Conservation (phyloP, 2,888 invertebrate genomes). For the Galeopsomyia nigrocyanea region DNA sequence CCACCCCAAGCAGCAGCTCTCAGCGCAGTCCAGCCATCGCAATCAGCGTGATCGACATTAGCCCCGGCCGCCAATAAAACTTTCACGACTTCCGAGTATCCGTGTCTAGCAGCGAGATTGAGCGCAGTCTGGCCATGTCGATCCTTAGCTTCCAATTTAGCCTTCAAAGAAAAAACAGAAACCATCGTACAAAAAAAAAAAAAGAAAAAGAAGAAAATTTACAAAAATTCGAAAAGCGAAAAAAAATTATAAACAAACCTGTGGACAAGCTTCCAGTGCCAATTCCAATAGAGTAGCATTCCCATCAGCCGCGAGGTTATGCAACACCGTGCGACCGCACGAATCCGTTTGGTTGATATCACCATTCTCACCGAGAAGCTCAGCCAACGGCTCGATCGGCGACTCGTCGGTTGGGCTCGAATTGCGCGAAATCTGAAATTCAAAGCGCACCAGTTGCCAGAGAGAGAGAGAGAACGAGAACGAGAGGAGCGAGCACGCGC, state of each 20-base stretch:
- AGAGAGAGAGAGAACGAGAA: too few species aligned
- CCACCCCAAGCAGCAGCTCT: constrained; percentile 97
- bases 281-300: constrained; percentile 78
- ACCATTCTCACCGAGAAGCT: constrained; percentile 68
- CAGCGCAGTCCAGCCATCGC: constrained; percentile 91
- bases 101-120: constrained; percentile 86
- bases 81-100: constrained; percentile 80
- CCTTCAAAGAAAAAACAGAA: constrained; percentile 52
- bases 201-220: neutral
- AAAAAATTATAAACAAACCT: constrained; percentile 57
- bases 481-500: too few species aligned
- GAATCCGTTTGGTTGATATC: constrained; percentile 72
- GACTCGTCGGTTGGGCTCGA: constrained; percentile 66
- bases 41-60: constrained; percentile 82
- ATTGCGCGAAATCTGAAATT: constrained; percentile 64
- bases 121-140: constrained; percentile 88
- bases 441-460: neutral
- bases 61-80: constrained; percentile 76
- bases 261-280: constrained; percentile 75
- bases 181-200: too few species aligned
- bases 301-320: constrained; percentile 83
- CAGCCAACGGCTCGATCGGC: constrained; percentile 67
- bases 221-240: too few species aligned
- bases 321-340: constrained; percentile 80
- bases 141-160: constrained; percentile 76